phyloP scores from a whole-genome alignment of 2,888 invertebrate genomes.

The Lampropteryx suffumata region DNA sequence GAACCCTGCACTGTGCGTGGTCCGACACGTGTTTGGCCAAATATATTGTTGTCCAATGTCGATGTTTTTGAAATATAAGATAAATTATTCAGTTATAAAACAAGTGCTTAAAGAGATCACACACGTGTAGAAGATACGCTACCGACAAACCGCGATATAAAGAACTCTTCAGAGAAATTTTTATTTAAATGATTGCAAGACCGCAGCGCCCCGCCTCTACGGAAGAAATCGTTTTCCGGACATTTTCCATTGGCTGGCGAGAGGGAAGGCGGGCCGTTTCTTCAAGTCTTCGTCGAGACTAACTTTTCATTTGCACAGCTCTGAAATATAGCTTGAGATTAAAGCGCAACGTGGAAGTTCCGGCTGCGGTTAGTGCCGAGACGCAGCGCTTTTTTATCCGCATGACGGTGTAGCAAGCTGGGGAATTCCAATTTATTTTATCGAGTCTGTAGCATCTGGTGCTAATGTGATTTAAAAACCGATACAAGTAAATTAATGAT shows the following conservation, averaged over 20 bases:
- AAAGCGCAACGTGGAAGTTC: conserved; percentile 72
- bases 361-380: conserved; percentile 68
- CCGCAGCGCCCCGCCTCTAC: conserved; percentile 76
- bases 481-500: not conserved
- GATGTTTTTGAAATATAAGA: no score
- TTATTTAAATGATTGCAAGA: conserved; percentile 77
- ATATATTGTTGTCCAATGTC: no score
- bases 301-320: conserved; percentile 81
- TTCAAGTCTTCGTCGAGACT: conserved; percentile 70
- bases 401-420: conserved; percentile 43
- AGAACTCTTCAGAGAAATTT: conserved; percentile 75
- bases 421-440: conserved; percentile 45
- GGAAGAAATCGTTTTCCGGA: conserved; percentile 78
- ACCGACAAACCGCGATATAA: conserved; percentile 62
- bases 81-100: no score
- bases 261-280: conserved; percentile 68
- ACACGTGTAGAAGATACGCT: conserved; percentile 35
- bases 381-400: conserved; percentile 54
- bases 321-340: conserved; percentile 78
- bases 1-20: no score
- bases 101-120: conserved; percentile 28
- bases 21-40: no score
- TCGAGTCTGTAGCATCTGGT: conserved; percentile 16
- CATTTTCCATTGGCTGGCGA: conserved; percentile 78
- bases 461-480: conserved; percentile 2